Conservation (phyloP, 2,797 vertebrate species). For the Parauchenoglanis ngamensis region DNA sequence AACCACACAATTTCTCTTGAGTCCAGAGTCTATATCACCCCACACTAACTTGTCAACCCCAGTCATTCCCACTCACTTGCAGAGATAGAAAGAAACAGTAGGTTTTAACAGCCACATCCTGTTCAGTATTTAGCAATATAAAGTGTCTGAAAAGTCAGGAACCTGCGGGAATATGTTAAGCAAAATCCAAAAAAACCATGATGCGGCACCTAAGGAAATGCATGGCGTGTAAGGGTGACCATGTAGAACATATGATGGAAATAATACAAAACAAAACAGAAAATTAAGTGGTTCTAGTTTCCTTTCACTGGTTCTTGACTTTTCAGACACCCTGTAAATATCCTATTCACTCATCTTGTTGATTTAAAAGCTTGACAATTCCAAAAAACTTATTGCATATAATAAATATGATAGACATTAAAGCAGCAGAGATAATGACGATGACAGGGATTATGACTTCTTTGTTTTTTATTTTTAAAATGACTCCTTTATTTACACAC, state of each 20-base stretch:
- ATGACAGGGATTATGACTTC: not conserved
- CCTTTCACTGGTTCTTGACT: not conserved
- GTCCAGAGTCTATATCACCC: not conserved
- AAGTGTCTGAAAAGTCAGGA: not conserved
- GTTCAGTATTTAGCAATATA: not conserved
- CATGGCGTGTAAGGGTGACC: not conserved
- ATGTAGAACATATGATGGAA: not conserved
- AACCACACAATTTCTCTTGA: slow-evolving; percentile 6
- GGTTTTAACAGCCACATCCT: not conserved
- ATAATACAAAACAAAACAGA: not conserved
- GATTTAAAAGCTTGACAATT: too few relatives aligned
- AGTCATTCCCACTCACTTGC: slow-evolving; percentile 31
- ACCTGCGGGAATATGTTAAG: not conserved
- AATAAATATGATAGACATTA: not conserved
- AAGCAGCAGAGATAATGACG: not conserved
- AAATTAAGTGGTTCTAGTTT: not conserved
- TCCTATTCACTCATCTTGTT: not conserved
- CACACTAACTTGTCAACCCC: not conserved
- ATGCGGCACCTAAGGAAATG: not conserved
- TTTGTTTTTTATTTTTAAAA: not conserved
- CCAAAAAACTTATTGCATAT: not conserved
- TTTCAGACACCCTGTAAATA: not conserved
- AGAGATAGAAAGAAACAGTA: slow-evolving; percentile 25
- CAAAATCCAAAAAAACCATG: not conserved
- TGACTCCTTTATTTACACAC: not conserved